Base-by-base conservation (phyloP, 2,888 invertebrate genomes). In the Deilephila elpenor region DNA sequence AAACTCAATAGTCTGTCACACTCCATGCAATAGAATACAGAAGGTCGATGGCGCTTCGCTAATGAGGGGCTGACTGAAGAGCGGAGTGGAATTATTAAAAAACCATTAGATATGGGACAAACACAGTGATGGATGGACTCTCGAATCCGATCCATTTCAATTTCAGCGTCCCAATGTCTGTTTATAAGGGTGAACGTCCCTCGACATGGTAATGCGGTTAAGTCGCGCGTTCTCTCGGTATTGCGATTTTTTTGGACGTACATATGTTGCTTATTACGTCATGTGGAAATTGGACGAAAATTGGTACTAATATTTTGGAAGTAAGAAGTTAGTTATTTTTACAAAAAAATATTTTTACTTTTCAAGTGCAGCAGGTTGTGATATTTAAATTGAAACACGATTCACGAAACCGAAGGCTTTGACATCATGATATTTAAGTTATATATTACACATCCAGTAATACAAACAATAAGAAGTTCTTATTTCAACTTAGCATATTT, bases 61-160 rank as follows among this genome's bases (percentile, higher is more conserved):
- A 90, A 92, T 92, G 89, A 90, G 83, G 86, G 86, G 83, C 87
- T 84, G 85, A 84, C 85, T 85, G 87, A 81, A 77, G 70, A 73
- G 85, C 87, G 81, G 87, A 89, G 87, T 86, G 87, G 91, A 91
- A 92, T 92, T 93, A 93, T 94, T 93, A 94, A 94, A 94, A 94
- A 94, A 93, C 88, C 93, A 93, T 94, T 93, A 93, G 90, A 93
- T 88, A 83, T 88, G 86, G 90, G 88, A 85, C 91, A 92, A 90
- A 84, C 80, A 84, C 80, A 84, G 86, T 94, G 94, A 94, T 94
- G 88, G 94, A 94, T 94, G 93, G 91, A 87, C 93, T 91, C 91
- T 91, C 83, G 86, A 88, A 91, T 91, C 86, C 93, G 89, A 94
- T 94, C 94, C 94, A 94, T 94, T 93, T 94, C 94, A 94, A 94